Base-by-base conservation (phyloP, 1,140 invertebrate species). In the Asobara japonica region DNA sequence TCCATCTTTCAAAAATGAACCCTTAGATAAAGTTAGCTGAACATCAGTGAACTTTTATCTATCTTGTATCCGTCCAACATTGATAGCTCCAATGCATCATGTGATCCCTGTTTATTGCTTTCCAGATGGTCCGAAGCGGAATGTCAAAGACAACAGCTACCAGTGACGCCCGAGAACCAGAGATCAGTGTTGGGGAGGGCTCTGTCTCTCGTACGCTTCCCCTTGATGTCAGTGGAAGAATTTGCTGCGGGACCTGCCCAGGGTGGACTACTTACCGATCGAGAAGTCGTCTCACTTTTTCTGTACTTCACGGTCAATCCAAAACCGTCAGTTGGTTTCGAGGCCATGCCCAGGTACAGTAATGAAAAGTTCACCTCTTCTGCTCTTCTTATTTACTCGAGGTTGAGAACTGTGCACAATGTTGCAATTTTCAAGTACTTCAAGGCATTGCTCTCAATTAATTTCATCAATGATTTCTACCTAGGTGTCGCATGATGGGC, bases 181-280 rank as follows among this genome's bases (percentile, higher is more conserved):
- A 84, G 94, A 73, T 82, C 87, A 62, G 91, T 95, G 0, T 84
- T 96, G 0, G 92, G 92, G 0, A 79, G 89, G 62, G 91, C 93
- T 13, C 88, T 96, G 48, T 89, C 90, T 36, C 88, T 95, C 0
- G 92, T 97, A 72, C 87, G 96, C 27, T 97, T 96, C 84, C 95
- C 95, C 3, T 84, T 96, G 3, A 97, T 97, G 95, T 93, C 92
- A 0, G 91, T 95, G 1, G 93, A 96, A 81, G 95, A 97, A 84
- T 97, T 97, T 87, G 95, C 95, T 0, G 90, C 91, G 78, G 92
- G 93, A 5, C 91, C 94, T 8, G 95, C 94, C 5, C 92, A 93
- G 78, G 92, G 91, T 77, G 92, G 93, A 13, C 85, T 97, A 18
- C 85, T 97, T 0, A 92, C 91, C 67, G 93, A 95, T 78, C 82